phyloP scores from a whole-genome alignment of 1,140 invertebrate species.

The Drosophila persimilis region DNA sequence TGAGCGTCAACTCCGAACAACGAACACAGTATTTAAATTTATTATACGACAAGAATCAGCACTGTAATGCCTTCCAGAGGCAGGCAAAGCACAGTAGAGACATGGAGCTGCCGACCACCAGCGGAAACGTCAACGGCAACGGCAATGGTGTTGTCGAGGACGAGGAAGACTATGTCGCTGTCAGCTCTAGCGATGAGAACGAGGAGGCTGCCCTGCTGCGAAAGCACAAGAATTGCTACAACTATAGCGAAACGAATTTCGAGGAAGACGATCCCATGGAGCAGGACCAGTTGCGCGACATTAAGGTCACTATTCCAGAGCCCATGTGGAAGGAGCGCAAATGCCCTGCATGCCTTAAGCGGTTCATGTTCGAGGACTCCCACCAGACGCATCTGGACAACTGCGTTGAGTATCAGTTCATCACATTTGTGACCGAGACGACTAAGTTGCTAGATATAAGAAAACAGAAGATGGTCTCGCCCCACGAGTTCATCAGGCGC shows the following conservation, averaged over 20 bases:
- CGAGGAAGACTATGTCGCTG: constrained; percentile 62
- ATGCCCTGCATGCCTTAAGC: constrained; percentile 71
- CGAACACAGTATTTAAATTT: constrained; percentile 67
- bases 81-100: constrained; percentile 6
- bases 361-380: constrained; percentile 80
- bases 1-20: constrained; percentile 40
- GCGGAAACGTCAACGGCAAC: constrained; percentile 44
- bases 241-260: constrained; percentile 78
- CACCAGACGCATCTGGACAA: constrained; percentile 69
- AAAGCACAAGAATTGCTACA: constrained; percentile 71
- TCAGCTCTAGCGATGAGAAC: constrained; percentile 69
- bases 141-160: constrained; percentile 59
- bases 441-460: constrained; percentile 64
- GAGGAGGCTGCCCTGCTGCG: constrained; percentile 53
- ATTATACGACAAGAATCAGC: constrained; percentile 64
- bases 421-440: constrained; percentile 58
- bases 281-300: constrained; percentile 64
- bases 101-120: constrained; percentile 47
- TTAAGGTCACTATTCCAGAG: constrained; percentile 75
- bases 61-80: background rate
- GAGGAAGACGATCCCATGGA: constrained; percentile 82
- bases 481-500: constrained; percentile 75
- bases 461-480: constrained; percentile 70
- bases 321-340: constrained; percentile 80
- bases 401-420: constrained; percentile 75